phyloP scores from a whole-genome alignment of 1,140 invertebrate genomes.

The Samia ricini region DNA sequence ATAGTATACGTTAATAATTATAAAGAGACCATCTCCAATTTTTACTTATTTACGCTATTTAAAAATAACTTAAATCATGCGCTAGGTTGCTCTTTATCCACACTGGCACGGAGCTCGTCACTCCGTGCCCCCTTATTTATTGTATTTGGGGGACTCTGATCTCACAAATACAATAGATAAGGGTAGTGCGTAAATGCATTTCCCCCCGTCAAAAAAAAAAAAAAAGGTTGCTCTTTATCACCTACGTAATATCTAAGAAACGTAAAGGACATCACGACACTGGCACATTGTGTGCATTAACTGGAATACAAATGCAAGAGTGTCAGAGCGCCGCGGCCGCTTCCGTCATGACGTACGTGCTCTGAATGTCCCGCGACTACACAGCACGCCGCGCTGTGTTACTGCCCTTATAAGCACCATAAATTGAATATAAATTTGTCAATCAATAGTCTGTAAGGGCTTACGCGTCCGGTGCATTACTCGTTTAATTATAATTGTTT shows the following conservation, averaged over 20 bases:
- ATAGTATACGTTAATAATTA: too few species aligned
- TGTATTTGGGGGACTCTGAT: too few species aligned
- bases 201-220: too few species aligned
- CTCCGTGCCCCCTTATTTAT: too few species aligned
- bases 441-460: conserved; percentile 45
- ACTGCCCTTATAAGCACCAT: conserved; percentile 43
- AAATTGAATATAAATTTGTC: conserved; percentile 66
- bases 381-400: conserved; percentile 50
- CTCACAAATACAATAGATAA: too few species aligned
- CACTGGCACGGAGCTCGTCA: too few species aligned
- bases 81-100: too few species aligned
- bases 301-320: conserved; percentile 59
- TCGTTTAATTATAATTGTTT: conserved; percentile 49
- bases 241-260: conserved; percentile 41
- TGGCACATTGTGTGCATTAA: conserved; percentile 49
- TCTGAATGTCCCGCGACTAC: conserved; percentile 45
- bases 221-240: conserved; percentile 32
- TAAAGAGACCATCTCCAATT: too few species aligned
- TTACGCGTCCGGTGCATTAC: conserved; percentile 54
- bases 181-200: too few species aligned
- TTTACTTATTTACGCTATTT: too few species aligned
- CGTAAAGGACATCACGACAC: conserved; percentile 48
- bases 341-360: conserved; percentile 62
- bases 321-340: conserved; percentile 41
- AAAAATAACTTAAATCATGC: too few species aligned